phyloP scores from a whole-genome alignment of 2,113 vertebrate species.

The Laterallus jamaicensis region DNA sequence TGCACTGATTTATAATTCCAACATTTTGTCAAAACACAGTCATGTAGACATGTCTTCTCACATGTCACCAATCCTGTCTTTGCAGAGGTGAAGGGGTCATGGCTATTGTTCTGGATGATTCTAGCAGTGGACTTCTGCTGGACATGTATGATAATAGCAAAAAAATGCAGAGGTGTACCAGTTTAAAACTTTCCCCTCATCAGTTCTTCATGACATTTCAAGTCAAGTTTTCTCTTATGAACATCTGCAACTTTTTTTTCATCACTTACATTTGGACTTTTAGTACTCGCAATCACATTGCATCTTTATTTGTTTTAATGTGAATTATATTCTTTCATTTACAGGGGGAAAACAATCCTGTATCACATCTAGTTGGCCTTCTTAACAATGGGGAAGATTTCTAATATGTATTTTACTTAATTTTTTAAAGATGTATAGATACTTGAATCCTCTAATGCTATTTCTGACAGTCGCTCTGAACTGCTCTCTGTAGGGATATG shows the following conservation, averaged over 20 bases:
- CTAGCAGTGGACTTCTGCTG: background rate
- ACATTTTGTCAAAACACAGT: background rate
- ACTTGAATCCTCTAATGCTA: background rate
- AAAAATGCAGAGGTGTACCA: background rate
- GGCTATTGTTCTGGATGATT: background rate
- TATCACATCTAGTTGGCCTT: background rate
- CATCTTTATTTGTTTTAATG: background rate
- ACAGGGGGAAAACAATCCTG: background rate
- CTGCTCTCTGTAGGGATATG: background rate
- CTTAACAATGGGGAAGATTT: background rate
- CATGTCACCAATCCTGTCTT: background rate
- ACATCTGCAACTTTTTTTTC: background rate
- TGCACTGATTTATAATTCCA: background rate
- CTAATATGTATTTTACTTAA: background rate
- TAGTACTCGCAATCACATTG: background rate
- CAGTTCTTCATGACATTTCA: background rate
- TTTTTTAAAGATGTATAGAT: background rate
- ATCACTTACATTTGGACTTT: background rate
- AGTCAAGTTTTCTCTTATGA: background rate
- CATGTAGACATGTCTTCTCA: background rate
- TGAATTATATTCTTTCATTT: background rate
- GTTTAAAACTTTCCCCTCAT: background rate
- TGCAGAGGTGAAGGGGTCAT: background rate
- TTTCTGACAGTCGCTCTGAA: background rate
- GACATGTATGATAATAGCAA: background rate